Evolutionary conservation across 1,140 invertebrate species (phyloP), one percentile per base, ranked within the genome.

Genomic region (Drosophila pachea): DNA sequence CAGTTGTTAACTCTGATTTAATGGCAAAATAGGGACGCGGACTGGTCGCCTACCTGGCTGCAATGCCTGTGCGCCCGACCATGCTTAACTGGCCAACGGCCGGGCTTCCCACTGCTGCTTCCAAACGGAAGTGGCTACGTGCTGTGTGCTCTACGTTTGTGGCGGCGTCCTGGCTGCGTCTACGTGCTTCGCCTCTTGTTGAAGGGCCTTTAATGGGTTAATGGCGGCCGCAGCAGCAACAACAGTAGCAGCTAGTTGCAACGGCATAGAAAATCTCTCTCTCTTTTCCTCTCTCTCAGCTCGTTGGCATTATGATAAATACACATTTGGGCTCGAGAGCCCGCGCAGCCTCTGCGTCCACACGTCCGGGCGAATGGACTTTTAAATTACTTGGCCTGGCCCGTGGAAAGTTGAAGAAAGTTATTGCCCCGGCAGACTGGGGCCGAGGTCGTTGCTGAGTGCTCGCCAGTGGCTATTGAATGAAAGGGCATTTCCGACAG

Each of bases 1-100:
- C 81, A 84, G 81, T 84, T 86, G 76, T 84, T 81, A 84, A 86
- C 81, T 86, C 76, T 84, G 81, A 84, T 84, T 84, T 84, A 84
- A 84, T 84, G 76, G 81, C 81, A 72, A 75, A 68, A 45, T 35
- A 64, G 62, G 36, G 47, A 58, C 76, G 22, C 22, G 22, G 22
- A 3, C 22, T 22, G 22, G 22, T 3, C 22, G 22, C 22, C 22
- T 22, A 22, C 22, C 22, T 22, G 22, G 22, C 22, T 22, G 22
- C 22, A 22, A 3, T 54, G 64, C 69, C 70, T 70, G 22, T 22
- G 54, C 62, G 68, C 58, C 61, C 70, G 62, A 56, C 70, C 70
- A 29, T 66, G 53, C 60, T 68, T 73, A 60, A 67, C 72, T 53
- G 42, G 9, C 64, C 56, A 49, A 36, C 60, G 12, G 48, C 4